Base-by-base conservation (phyloP, 2,113 vertebrate species). In the Morone saxatilis region DNA sequence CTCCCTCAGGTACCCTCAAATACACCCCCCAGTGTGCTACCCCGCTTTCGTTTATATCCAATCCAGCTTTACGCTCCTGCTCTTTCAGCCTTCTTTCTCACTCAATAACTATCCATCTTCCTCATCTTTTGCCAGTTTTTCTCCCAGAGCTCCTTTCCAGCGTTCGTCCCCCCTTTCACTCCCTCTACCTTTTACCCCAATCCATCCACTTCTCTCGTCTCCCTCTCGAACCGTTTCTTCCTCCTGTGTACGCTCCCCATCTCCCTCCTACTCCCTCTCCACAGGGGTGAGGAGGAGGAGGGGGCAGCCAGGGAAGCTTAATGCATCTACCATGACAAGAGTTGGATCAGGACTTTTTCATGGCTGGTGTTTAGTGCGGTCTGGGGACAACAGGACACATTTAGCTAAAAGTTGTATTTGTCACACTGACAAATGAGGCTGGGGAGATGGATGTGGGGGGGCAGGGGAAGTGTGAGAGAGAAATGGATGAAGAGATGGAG, bases 351-450 rank as follows among this genome's bases (percentile, higher is more conserved):
- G 82, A 76, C 79, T 86, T 83, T 89, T 91, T 91, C 81, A 86
- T 87, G 88, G 80, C 71, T 74, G 76, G 89, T 78, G 90, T 93
- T 93, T 89, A 92, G 72, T 87, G 89, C 72, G 84, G 92, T 79
- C 91, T 80, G 69, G 93, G 92, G 90, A 94, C 76, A 84, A 73
- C 48, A 68, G 85, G 84, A 91, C 93, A 88, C 69, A 67, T 88
- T 88, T 59, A 86, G 86, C 78, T 86, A 84, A 87, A 84, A 71
- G 71, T 84, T 50, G 7, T 16, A 90, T 92, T 91, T 80, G 87
- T 93, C 88, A 88, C 61, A 63, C 71, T 94, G 86, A 93, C 87
- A 90, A 90, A 93, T 89, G 84, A 83, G 4, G 8, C 71, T 48
- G 71, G 6, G 43, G 71, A 70, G 14, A 71, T 0, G 0, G 63